Percentiles rank a stretch among this genome's conserved stretches.
These are phyloP conservation scores for Pygoscelis adeliae DNA, from an alignment of 2,113 vertebrate genomes.

Conservation along the genomic window DNA sequence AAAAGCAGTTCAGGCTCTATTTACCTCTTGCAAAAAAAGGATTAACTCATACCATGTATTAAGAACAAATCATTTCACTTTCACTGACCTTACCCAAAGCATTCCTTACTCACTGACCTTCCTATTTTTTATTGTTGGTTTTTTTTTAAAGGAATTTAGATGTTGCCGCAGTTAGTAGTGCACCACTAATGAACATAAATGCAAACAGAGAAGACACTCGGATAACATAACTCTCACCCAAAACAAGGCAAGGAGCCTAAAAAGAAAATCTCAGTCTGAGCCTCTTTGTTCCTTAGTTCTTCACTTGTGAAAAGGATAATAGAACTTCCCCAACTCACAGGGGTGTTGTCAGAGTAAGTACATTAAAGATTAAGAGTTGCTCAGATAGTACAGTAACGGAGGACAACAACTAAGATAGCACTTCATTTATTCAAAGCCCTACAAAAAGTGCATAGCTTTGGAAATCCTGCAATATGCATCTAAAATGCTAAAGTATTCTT, in stretches of 20 bases:
- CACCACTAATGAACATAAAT: background rate
- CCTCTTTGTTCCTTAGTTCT: background rate
- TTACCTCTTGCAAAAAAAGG: background rate
- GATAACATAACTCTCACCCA: background rate
- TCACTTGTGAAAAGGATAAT: background rate
- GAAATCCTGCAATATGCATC: background rate
- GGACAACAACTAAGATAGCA: background rate
- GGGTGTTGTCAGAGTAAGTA: background rate
- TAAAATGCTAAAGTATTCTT: background rate
- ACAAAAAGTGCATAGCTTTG: background rate
- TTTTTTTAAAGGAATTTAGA: background rate
- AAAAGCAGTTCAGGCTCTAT: background rate
- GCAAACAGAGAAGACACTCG: background rate
- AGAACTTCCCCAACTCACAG: background rate
- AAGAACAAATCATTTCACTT: background rate
- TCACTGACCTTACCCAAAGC: background rate
- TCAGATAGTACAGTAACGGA: background rate
- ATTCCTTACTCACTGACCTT: background rate
- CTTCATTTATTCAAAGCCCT: conserved; percentile 18
- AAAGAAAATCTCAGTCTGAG: background rate
- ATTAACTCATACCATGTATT: background rate
- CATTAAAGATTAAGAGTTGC: conserved; percentile 4
- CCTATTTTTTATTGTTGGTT: background rate
- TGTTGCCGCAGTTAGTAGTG: background rate
- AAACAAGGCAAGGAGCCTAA: background rate